phyloP scores from a whole-genome alignment of 2,888 invertebrate species.

The Aphodius sticticus region DNA sequence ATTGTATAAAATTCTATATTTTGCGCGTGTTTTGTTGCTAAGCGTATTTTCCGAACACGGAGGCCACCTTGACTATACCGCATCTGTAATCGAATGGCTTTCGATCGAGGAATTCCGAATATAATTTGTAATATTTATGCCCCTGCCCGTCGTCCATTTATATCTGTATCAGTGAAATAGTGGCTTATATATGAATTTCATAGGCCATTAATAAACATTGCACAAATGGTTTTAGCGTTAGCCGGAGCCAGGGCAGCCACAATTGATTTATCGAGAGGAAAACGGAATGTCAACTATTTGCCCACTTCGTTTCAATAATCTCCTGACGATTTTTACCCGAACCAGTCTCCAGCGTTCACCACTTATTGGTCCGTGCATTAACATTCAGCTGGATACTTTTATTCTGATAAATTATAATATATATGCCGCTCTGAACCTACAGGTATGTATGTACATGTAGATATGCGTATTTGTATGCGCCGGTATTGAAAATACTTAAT shows the following conservation, averaged over 20 bases:
- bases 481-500: not conserved
- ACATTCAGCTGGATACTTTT: not conserved
- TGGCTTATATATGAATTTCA: slow-evolving; percentile 27
- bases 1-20: not conserved
- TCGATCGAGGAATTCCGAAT: slow-evolving; percentile 30
- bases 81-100: slow-evolving; percentile 14
- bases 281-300: slow-evolving; percentile 4
- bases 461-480: not conserved
- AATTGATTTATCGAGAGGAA: slow-evolving; percentile 19
- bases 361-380: not conserved
- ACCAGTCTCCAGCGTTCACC: not conserved
- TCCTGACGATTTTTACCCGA: not conserved
- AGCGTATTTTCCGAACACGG: not conserved
- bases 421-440: not conserved
- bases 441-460: not conserved
- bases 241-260: not conserved
- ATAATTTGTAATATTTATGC: slow-evolving; percentile 25
- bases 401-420: not conserved
- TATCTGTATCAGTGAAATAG: slow-evolving; percentile 18
- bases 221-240: slow-evolving; percentile 26
- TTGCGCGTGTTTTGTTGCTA: not conserved
- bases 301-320: not conserved
- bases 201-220: slow-evolving; percentile 28
- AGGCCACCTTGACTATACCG: slow-evolving; percentile 5
- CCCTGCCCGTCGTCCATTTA: slow-evolving; percentile 11